Percentiles rank a stretch among this genome's conserved stretches.
Conservation (phyloP, 2,888 invertebrate species). For the Ophion slaviceki region DNA sequence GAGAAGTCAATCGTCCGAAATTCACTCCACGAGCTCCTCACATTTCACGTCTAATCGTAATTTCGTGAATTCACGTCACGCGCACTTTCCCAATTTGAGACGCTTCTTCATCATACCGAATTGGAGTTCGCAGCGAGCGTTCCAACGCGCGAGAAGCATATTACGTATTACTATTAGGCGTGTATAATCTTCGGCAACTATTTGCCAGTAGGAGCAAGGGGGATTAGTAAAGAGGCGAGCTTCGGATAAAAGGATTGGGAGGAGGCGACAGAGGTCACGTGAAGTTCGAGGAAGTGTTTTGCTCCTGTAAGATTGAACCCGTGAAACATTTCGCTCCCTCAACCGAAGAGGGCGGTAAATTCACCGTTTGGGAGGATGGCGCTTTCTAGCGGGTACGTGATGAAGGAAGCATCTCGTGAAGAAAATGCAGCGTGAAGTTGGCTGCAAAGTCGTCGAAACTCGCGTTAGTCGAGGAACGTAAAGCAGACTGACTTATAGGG, state of each 20-base stretch:
- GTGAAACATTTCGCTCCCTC: constrained; percentile 44
- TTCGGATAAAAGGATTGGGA: constrained; percentile 28
- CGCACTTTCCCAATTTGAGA: constrained; percentile 8
- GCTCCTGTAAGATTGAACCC: constrained; percentile 49
- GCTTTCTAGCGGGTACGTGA: constrained; percentile 55
- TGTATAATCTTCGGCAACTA: constrained; percentile 49
- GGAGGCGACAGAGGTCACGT: constrained; percentile 40
- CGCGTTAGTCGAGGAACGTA: constrained; percentile 67
- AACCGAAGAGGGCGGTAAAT: constrained; percentile 48
- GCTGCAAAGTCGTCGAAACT: constrained; percentile 68
- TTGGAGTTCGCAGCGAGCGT: constrained; percentile 1
- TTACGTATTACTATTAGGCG: constrained; percentile 14
- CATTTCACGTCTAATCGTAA: constrained; percentile 46
- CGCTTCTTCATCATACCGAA: constrained; percentile 20
- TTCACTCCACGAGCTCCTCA: constrained; percentile 49
- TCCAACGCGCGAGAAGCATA: constrained; percentile 5
- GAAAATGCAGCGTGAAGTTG: constrained; percentile 66
- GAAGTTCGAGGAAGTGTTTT: constrained; percentile 30
- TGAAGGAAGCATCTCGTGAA: constrained; percentile 60
- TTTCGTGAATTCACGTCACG: constrained; percentile 54
- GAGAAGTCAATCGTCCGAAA: constrained; percentile 53
- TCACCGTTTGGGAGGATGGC: constrained; percentile 29
- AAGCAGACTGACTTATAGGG: constrained; percentile 62
- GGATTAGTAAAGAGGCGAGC: constrained; percentile 17
- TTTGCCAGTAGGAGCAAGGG: constrained; percentile 17